phyloP scores from a whole-genome alignment of 1,140 invertebrate species.

The Rhagoletis pomonella region DNA sequence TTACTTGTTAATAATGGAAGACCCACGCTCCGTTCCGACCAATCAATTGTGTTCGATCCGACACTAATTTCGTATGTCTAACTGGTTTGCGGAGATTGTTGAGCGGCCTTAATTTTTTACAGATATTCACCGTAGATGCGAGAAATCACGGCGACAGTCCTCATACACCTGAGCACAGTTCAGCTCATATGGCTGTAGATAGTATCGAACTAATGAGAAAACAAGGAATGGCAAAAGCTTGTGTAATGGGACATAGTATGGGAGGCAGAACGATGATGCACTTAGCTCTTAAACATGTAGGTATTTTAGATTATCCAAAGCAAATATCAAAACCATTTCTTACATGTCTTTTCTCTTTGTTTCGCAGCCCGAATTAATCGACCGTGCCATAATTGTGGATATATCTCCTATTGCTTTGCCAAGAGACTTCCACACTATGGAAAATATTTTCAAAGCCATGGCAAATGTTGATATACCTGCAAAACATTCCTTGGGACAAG shows the following conservation, averaged over 20 bases:
- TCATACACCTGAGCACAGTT: conserved; percentile 82
- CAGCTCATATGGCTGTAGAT: conserved; percentile 84
- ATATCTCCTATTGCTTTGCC: conserved; percentile 85
- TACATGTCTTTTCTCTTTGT: not conserved
- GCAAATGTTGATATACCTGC: conserved; percentile 77
- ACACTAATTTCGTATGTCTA: no score
- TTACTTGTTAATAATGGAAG: no score
- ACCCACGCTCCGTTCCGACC: no score
- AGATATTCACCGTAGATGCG: conserved; percentile 86
- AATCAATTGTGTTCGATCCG: not conserved
- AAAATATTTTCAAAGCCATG: conserved; percentile 81
- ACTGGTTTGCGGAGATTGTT: no score
- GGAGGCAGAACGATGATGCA: conserved; percentile 90
- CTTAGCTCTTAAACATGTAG: conserved; percentile 81
- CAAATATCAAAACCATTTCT: not conserved
- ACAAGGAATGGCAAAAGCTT: conserved; percentile 77
- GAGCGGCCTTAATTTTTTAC: not conserved
- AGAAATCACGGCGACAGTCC: conserved; percentile 95
- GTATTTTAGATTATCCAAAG: conserved; percentile 55
- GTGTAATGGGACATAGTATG: conserved; percentile 92
- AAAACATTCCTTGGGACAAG: conserved; percentile 80
- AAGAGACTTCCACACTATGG: conserved; percentile 79
- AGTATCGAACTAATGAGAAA: conserved; percentile 77
- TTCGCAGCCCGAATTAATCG: conserved; percentile 83
- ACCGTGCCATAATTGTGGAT: conserved; percentile 88